Evolutionary conservation across 2,888 invertebrate genomes (phyloP).

Genomic region (Cremastinae sp.): DNA sequence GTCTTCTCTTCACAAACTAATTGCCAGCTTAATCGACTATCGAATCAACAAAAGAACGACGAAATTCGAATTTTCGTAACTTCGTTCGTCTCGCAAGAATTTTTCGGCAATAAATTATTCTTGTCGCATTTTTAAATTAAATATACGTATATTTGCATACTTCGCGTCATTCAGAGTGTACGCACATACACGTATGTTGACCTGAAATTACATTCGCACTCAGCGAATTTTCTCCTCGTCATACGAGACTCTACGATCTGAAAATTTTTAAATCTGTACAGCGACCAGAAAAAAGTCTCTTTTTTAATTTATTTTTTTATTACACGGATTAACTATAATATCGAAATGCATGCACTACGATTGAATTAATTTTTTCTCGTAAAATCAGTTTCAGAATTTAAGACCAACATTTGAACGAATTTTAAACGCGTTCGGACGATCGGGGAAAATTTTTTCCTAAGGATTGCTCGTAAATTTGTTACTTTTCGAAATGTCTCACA

Average conservation of each 20-base stretch:
- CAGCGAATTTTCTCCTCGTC: conserved; percentile 46
- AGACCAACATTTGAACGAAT: no score
- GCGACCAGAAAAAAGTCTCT: conserved; percentile 59
- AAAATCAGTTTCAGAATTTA: no score
- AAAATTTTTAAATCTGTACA: conserved; percentile 59
- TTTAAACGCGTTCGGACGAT: no score
- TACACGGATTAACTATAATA: conserved; percentile 22
- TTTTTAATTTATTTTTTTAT: no score
- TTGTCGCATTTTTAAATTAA: conserved; percentile 8
- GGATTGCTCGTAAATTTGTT: no score
- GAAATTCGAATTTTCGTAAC: conserved; percentile 36
- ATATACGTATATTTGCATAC: conserved; percentile 1
- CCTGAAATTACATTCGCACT: no score
- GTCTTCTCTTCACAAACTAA: conserved; percentile 28
- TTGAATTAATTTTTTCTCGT: no score
- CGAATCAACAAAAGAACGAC: conserved; percentile 9
- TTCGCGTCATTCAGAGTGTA: conserved; percentile 45
- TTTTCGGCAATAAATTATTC: no score
- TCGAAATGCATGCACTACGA: conserved; percentile 12
- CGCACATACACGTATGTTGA: no score
- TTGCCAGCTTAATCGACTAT: conserved; percentile 40
- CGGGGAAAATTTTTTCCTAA: no score
- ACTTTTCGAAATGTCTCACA: no score
- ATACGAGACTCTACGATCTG: conserved; percentile 47
- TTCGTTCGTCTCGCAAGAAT: no score